A percentile compares a stretch with the other conserved stretches of the same genome.
These are phyloP conservation scores for Sebastiscus tertius DNA, from an alignment of 2,797 vertebrate species.

Conservation along the genomic window DNA sequence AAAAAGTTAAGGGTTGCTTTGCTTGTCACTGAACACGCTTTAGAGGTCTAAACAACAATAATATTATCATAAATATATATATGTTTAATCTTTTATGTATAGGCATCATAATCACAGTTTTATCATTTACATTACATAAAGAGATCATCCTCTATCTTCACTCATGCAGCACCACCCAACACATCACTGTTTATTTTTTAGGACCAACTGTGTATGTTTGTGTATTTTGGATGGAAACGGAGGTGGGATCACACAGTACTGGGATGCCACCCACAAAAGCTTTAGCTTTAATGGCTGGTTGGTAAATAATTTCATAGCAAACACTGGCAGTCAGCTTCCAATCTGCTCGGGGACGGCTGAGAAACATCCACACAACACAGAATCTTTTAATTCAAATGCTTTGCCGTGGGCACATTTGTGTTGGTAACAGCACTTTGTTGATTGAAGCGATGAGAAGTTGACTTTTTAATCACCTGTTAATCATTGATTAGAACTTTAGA, in stretches of 20 bases:
- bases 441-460: not conserved
- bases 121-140: not conserved
- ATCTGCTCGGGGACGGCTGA: slow-evolving; percentile 19
- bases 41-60: not conserved
- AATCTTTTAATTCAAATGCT: not conserved
- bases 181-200: slow-evolving; percentile 2
- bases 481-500: not conserved
- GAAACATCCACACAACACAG: not conserved
- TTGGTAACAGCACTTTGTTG: not conserved
- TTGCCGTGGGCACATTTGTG: not conserved
- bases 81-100: not conserved
- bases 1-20: not conserved
- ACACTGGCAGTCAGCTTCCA: slow-evolving; percentile 42
- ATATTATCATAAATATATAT: not conserved
- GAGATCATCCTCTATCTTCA: not conserved
- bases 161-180: not conserved
- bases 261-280: not conserved
- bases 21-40: not conserved
- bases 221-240: not conserved
- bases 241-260: not conserved
- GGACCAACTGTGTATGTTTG: slow-evolving; percentile 30
- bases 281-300: slow-evolving; percentile 6
- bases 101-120: not conserved
- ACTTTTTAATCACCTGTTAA: not conserved
- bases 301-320: slow-evolving; percentile 42